A percentile compares a stretch with the other conserved stretches of the same genome.
phyloP scores from a whole-genome alignment of 2,888 invertebrate genomes.

The Acleris cristana region DNA sequence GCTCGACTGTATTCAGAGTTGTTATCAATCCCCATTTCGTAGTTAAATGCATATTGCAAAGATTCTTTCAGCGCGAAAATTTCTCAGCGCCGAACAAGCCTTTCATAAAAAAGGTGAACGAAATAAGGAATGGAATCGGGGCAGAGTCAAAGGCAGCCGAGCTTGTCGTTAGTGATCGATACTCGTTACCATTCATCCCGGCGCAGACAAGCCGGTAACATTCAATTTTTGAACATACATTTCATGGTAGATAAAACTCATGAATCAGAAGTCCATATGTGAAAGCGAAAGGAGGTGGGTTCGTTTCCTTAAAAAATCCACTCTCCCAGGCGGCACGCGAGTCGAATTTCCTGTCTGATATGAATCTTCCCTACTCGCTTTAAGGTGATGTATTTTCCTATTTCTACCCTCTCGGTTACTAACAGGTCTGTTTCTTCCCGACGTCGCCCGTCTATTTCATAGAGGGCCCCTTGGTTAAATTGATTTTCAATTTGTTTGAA shows the following conservation, averaged over 20 bases:
- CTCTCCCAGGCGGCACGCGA: constrained; percentile 69
- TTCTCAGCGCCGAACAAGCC: constrained; percentile 28
- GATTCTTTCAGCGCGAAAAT: constrained; percentile 51
- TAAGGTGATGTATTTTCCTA: constrained; percentile 83
- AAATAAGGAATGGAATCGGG: constrained; percentile 32
- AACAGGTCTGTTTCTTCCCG: constrained; percentile 56
- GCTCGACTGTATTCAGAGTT: constrained; percentile 55
- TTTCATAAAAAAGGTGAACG: constrained; percentile 27
- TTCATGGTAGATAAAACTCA: constrained; percentile 82
- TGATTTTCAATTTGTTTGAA: constrained; percentile 83
- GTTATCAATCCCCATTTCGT: constrained; percentile 64
- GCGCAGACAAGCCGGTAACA: constrained; percentile 66
- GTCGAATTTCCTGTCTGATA: constrained; percentile 82
- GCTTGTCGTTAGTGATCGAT: constrained; percentile 45
- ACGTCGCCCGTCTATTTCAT: constrained; percentile 61
- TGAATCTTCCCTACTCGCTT: constrained; percentile 82
- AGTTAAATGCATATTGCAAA: constrained; percentile 61
- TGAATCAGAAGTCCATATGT: constrained; percentile 80
- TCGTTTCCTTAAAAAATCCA: constrained; percentile 74
- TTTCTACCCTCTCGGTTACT: constrained; percentile 69
- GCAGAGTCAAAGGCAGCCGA: constrained; percentile 24
- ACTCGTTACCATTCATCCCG: constrained; percentile 64
- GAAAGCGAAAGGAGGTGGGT: constrained; percentile 70
- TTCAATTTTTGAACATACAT: constrained; percentile 77
- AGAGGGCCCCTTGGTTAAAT: constrained; percentile 72